Evolutionary conservation across 2,888 invertebrate genomes (phyloP).

Genomic region (Ryuthela nishihirai): DNA sequence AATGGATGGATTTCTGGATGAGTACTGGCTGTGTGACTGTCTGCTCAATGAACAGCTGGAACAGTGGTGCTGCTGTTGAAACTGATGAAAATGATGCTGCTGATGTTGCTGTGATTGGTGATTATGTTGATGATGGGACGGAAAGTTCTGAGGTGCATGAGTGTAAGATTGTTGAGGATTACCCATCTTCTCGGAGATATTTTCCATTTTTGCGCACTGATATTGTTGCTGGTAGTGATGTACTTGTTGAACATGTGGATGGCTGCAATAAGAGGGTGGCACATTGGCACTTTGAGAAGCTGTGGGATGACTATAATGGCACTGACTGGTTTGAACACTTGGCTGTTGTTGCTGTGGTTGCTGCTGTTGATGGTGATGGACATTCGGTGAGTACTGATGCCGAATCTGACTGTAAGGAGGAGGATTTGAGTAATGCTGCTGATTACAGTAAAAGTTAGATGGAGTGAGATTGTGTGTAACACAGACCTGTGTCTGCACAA

Average conservation of each 20-base stretch:
- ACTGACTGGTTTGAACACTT: constrained; percentile 2
- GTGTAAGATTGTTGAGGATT: not conserved
- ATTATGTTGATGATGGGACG: too few species aligned
- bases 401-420: constrained; percentile 9
- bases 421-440: constrained; percentile 18
- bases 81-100: too few species aligned
- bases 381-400: constrained; percentile 6
- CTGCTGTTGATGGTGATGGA: not conserved
- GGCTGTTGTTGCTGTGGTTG: not conserved
- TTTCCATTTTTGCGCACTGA: not conserved
- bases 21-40: too few species aligned
- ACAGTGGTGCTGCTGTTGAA: too few species aligned
- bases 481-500: constrained; percentile 12
- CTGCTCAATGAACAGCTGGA: too few species aligned
- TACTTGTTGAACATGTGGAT: constrained; percentile 4
- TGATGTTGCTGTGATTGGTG: too few species aligned
- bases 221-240: constrained; percentile 9
- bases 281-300: constrained; percentile 6
- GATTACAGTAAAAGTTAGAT: constrained; percentile 11
- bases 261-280: constrained; percentile 7
- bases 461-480: constrained; percentile 1
- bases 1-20: too few species aligned
- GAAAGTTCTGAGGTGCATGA: not conserved
- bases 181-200: not conserved
- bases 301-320: constrained; percentile 1